Evolutionary conservation across 2,113 vertebrate species (phyloP), one percentile per base, ranked within the genome.

Genomic region (Gymnarchus niloticus): DNA sequence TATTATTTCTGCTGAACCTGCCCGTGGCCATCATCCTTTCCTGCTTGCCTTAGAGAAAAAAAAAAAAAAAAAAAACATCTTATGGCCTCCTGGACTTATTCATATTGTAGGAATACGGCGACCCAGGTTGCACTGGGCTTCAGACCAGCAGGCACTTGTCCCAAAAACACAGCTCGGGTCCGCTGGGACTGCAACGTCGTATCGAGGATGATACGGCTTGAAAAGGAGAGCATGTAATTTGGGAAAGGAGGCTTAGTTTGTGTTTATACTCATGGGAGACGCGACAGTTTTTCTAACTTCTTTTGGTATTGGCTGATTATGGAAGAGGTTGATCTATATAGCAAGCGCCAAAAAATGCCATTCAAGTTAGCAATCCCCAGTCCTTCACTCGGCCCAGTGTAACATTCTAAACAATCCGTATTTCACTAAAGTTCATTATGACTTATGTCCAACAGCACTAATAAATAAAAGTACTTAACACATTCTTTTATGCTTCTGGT

Each of bases 61-160:
- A 14, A 14, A 54, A 54, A 54, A 54, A 54, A 3, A 1, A 54
- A 54, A 59, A 7, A 83, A 19, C 25, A 82, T 17, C 52, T 9
- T 25, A 33, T 28, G 52, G 85, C 25, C 23, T 46, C 41, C n/a
- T 56, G 56, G 69, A 80, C 83, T 48, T 21, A 7, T 78, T 61
- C 25, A 57, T 19, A 61, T 85, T 59, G 65, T 87, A 87, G 81
- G 83, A 83, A 61, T 52, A 78, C 84, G 83, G 81, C 86, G 87
- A 87, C 56, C 76, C 59, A 87, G 88, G 87, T 51, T 82, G 88
- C 85, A 90, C 85, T 89, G 88, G 88, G 88, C 86, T 37, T 23
- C 1, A 76, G 54, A 85, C 73, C 89, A 92, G 76, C 87, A 89
- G 90, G 89, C 88, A 88, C 33, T 2, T 1, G 49, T 88, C 89